Conservation (phyloP, 2,113 vertebrate genomes). For the Gymnogyps californianus region DNA sequence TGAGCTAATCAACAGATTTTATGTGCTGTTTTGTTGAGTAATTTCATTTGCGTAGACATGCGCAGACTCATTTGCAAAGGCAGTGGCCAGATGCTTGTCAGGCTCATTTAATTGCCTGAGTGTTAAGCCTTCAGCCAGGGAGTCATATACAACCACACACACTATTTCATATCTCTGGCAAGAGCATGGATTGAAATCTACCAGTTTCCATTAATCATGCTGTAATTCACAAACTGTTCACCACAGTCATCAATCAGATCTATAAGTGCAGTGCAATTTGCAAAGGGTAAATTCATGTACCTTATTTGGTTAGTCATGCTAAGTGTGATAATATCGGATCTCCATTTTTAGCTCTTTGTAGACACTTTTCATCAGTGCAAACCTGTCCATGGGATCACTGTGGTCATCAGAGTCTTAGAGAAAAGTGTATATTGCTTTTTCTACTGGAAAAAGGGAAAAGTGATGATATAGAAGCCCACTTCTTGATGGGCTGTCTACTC, state of each 20-base stretch:
- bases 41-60: background rate
- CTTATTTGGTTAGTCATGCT: background rate
- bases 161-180: constrained; percentile 9
- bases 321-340: background rate
- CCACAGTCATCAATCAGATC: background rate
- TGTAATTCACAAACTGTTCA: constrained; percentile 10
- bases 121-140: background rate
- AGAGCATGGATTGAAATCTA: constrained; percentile 12
- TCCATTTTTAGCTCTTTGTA: background rate
- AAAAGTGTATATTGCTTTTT: background rate
- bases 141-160: background rate
- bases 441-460: background rate
- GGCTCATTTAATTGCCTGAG: background rate
- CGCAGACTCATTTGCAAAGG: background rate
- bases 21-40: background rate
- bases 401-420: background rate
- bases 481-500: background rate
- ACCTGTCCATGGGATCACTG: background rate
- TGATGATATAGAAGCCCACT: accelerated
- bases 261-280: background rate
- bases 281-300: background rate
- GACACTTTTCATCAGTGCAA: background rate
- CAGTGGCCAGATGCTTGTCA: background rate
- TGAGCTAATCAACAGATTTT: background rate
- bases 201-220: constrained; percentile 26